Base-by-base conservation (phyloP, 1,140 invertebrate species). In the Heliothis subflexa region DNA sequence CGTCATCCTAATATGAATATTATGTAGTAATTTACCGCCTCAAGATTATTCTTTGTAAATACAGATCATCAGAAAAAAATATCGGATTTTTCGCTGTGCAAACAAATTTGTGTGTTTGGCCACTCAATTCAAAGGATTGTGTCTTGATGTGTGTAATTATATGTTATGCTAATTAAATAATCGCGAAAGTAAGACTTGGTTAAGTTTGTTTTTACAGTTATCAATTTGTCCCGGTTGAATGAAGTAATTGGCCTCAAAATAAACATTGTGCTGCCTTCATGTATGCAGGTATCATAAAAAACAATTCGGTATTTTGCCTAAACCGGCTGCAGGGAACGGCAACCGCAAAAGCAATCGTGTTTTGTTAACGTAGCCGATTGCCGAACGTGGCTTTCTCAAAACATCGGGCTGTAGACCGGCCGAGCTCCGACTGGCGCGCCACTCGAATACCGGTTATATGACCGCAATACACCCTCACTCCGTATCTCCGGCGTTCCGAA, bases 401-500 rank as follows among this genome's bases (percentile, higher is more conserved):
- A 93, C 88, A 92, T 90, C 86, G 84, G 80, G 80, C 82, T 85
- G 83, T 83, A 83, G 88, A 89, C 89, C 86, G 88, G 88, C 86
- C 89, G 86, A 91, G 86, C 87, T 88, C 88, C 89, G 88, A 89
- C 87, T 87, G 83, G 85, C 87, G 85, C 84, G 83, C 86, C 84
- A 83, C 83, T 90, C 89, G 88, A 91, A 94, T 93, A 93, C 93
- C 93, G 91, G 91, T 94, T 94, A 93, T 93, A 89, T 92, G 93
- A 93, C 91, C 92, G 91, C 91, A 91, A 91, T 93, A 92, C 86
- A 85, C 89, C 89, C 84, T 85, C 84, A 87, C 87, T 83, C 59
- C 79, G 81, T 71, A 76, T 73, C 81, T 75, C 78, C 73, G 16
- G 55, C 71, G 47, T 25, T 70, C 21, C 45, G 64, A 72, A 47